Conservation (phyloP, 2,797 vertebrate genomes). For the Numenius phaeopus region DNA sequence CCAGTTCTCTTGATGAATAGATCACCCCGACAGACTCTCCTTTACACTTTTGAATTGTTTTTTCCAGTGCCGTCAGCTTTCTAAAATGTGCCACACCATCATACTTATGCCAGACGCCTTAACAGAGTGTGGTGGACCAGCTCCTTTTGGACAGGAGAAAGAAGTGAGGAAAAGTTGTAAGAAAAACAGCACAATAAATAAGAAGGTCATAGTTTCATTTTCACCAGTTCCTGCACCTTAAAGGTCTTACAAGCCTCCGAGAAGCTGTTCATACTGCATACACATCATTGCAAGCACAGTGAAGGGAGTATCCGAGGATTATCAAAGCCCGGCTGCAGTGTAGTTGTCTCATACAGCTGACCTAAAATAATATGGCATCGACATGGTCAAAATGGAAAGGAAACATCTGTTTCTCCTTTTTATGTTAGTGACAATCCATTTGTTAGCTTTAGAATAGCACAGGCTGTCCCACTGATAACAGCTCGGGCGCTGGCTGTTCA, state of each 20-base stretch:
- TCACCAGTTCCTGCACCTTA: not conserved
- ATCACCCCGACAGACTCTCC: not conserved
- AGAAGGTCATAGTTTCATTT: not conserved
- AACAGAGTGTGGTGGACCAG: not conserved
- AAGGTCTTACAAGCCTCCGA: not conserved
- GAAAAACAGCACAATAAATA: not conserved
- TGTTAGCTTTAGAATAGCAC: slow-evolving; percentile 74
- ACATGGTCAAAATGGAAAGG: slow-evolving; percentile 57
- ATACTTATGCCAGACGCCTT: not conserved
- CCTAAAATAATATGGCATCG: slow-evolving; percentile 42
- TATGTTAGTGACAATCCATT: slow-evolving; percentile 68
- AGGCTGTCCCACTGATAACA: slow-evolving; percentile 51
- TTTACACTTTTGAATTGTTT: slow-evolving; percentile 32
- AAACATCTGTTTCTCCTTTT: slow-evolving; percentile 79
- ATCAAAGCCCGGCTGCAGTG: not conserved
- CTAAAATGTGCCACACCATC: not conserved
- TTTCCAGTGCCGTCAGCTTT: slow-evolving; percentile 21
- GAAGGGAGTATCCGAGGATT: not conserved
- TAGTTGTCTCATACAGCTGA: slow-evolving; percentile 15
- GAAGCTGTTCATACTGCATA: not conserved
- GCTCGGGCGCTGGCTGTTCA: not conserved
- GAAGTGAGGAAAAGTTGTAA: not conserved
- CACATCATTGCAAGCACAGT: not conserved
- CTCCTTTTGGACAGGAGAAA: not conserved
- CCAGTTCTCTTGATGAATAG: not conserved